Conservation (phyloP, 2,888 invertebrate genomes). For the Chymomyza caudatula region DNA sequence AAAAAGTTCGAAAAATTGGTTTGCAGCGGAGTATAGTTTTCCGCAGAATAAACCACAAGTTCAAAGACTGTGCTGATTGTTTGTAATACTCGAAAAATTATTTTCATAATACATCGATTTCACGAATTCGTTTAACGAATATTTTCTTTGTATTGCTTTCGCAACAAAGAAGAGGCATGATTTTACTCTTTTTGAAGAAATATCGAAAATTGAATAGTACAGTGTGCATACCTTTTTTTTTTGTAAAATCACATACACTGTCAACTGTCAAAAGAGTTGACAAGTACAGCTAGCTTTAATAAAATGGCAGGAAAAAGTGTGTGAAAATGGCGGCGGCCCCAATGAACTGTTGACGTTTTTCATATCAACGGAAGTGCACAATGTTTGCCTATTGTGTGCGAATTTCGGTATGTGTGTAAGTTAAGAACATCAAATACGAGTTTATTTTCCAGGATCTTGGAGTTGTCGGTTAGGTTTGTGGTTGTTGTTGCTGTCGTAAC, state of each 20-base stretch:
- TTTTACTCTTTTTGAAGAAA: too few species aligned
- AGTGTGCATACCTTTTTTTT: too few species aligned
- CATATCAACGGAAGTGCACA: conserved; percentile 47
- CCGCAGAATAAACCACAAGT: too few species aligned
- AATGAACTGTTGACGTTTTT: conserved; percentile 18
- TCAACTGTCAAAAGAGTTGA: background rate
- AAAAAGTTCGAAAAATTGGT: too few species aligned
- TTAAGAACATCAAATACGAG: background rate
- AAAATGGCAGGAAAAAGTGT: conserved; percentile 3
- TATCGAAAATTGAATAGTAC: too few species aligned
- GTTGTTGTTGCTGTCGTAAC: background rate
- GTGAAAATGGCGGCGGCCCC: background rate
- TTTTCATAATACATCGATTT: too few species aligned
- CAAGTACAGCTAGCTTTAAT: background rate
- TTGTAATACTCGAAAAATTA: too few species aligned
- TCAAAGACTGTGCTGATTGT: too few species aligned
- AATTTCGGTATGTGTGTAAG: background rate
- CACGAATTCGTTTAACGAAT: too few species aligned
- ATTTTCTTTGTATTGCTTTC: too few species aligned
- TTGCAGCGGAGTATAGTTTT: too few species aligned
- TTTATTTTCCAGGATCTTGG: conserved; percentile 13
- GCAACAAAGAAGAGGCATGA: too few species aligned
- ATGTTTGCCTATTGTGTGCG: conserved; percentile 20
- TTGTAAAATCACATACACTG: background rate
- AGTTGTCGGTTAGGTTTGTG: conserved; percentile 5